These are phyloP conservation scores for Callaeas wilsoni DNA, from an alignment of 2,113 vertebrate species.

Conservation along the genomic window DNA sequence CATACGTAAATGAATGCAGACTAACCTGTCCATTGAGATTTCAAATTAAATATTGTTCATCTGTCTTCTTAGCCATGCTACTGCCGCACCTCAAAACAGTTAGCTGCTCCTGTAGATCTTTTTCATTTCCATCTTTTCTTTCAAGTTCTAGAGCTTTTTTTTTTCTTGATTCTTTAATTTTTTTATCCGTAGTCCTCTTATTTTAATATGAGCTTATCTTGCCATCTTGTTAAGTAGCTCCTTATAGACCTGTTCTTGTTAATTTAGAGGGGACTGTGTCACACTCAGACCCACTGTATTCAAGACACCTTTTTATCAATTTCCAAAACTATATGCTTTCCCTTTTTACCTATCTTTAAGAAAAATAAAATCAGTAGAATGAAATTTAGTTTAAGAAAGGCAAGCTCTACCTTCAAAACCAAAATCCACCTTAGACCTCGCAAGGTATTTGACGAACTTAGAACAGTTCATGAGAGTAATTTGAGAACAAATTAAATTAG, in stretches of 20 bases:
- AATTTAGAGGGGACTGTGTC: neutral
- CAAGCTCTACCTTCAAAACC: neutral
- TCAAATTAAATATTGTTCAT: neutral
- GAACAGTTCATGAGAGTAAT: neutral
- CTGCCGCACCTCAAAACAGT: neutral
- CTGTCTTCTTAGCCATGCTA: neutral
- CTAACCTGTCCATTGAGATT: constrained; percentile 31
- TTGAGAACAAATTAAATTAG: neutral
- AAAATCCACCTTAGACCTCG: neutral
- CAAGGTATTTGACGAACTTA: neutral
- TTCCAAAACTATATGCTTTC: neutral
- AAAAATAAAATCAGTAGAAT: neutral
- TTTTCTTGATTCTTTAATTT: neutral
- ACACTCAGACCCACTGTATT: neutral
- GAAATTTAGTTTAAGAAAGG: neutral
- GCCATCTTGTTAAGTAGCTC: neutral
- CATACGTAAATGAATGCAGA: neutral
- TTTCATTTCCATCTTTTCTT: neutral
- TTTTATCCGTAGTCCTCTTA: neutral
- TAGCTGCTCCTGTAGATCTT: neutral
- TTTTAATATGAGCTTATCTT: neutral
- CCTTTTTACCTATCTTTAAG: neutral
- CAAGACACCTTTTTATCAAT: neutral
- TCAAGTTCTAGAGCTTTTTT: neutral
- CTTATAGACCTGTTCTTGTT: neutral